Evolutionary conservation across 2,888 invertebrate species (phyloP).

Genomic region (Volucella inflata): DNA sequence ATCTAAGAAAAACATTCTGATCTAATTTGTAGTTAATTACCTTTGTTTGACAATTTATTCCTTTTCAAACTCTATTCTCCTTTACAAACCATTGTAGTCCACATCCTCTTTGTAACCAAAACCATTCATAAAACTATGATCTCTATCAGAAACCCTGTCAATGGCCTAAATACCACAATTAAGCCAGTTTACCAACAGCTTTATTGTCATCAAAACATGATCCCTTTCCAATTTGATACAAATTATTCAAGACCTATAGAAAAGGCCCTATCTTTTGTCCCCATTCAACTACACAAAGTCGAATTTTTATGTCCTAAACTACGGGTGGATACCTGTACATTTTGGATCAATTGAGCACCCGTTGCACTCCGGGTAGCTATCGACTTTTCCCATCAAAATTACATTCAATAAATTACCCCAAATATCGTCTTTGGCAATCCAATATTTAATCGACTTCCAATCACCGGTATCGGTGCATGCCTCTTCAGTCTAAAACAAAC

Average conservation of each 20-base stretch:
- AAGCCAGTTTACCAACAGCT: conserved; percentile 44
- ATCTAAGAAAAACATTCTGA: too few relatives aligned
- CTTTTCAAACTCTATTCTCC: too few relatives aligned
- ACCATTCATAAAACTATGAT: conserved; percentile 46
- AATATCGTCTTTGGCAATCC: conserved; percentile 46
- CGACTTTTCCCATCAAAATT: conserved; percentile 34
- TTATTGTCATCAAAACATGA: conserved; percentile 26
- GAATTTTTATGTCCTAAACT: conserved; percentile 20
- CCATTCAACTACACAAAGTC: conserved; percentile 34
- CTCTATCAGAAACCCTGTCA: background rate
- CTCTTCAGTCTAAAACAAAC: background rate
- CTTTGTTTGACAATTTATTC: too few relatives aligned
- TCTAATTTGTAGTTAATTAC: too few relatives aligned
- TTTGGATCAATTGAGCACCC: conserved; percentile 16
- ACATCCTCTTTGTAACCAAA: conserved; percentile 9
- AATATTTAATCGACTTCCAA: conserved; percentile 27
- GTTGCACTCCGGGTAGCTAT: conserved; percentile 13
- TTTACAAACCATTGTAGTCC: too few relatives aligned
- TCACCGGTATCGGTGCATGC: background rate
- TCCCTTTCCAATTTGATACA: conserved; percentile 25
- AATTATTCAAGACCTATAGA: conserved; percentile 34
- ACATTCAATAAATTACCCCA: conserved; percentile 44
- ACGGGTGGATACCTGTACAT: conserved; percentile 27
- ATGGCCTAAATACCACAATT: conserved; percentile 24
- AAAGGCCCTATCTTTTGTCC: background rate